Evolutionary conservation across 2,113 vertebrate species (phyloP).

Genomic region (Prochilodus magdalenae): DNA sequence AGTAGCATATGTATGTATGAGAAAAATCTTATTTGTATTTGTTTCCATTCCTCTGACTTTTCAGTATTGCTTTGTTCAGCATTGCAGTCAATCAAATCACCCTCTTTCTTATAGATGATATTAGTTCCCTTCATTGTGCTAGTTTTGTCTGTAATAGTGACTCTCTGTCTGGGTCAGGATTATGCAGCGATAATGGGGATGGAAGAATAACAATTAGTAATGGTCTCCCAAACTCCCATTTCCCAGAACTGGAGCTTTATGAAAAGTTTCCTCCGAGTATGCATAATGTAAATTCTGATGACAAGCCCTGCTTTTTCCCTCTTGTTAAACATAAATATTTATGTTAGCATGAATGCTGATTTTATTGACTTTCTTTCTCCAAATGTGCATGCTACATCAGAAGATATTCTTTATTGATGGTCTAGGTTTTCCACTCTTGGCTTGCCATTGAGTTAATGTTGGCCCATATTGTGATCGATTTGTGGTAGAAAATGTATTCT

Average conservation of each 20-base stretch:
- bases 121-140: constrained; percentile 15
- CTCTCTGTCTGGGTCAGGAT: not conserved
- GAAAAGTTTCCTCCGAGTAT: too few species aligned
- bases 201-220: constrained; percentile 1
- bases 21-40: constrained; percentile 7
- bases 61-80: constrained; percentile 3
- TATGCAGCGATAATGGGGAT: not conserved
- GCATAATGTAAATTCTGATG: too few species aligned
- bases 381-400: too few species aligned
- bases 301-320: too few species aligned
- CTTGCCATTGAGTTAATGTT: too few species aligned
- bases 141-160: not conserved
- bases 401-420: too few species aligned
- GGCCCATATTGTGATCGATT: not conserved
- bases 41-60: not conserved
- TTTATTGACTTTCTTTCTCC: too few species aligned
- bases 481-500: not conserved
- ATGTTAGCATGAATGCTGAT: too few species aligned
- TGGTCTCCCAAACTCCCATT: too few species aligned
- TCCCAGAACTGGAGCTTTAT: too few species aligned
- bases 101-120: not conserved
- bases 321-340: too few species aligned
- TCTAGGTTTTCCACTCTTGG: too few species aligned
- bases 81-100: constrained; percentile 27
- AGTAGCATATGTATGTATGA: not conserved